Evolutionary conservation across 2,888 invertebrate species (phyloP).

Genomic region (Cantharis flavilabris): DNA sequence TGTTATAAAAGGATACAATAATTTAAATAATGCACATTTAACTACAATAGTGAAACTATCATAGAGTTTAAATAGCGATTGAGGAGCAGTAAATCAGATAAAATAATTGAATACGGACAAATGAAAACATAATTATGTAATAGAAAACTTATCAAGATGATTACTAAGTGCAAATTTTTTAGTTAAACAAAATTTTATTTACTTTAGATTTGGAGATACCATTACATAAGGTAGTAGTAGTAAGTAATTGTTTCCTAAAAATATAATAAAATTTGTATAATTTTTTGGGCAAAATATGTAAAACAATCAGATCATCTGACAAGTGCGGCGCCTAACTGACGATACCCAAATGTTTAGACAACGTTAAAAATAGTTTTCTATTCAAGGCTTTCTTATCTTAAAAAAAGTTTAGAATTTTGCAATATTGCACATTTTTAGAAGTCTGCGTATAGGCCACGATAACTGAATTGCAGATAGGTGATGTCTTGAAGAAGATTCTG

Average conservation of each 20-base stretch:
- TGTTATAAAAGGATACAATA: not conserved
- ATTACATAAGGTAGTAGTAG: not conserved
- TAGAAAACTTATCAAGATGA: not conserved
- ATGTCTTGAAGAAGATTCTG: not conserved
- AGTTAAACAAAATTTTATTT: not conserved
- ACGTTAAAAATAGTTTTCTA: not conserved
- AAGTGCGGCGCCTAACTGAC: not conserved
- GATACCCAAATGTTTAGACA: not conserved
- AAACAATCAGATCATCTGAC: not conserved
- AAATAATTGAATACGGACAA: not conserved
- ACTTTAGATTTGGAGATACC: not conserved
- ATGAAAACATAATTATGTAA: not conserved
- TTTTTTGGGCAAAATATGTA: not conserved
- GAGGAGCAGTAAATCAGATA: not conserved
- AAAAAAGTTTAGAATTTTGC: not conserved
- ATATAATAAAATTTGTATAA: not conserved
- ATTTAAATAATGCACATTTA: slow-evolving; percentile 2
- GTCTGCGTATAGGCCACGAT: not conserved
- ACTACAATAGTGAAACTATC: not conserved
- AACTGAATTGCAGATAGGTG: not conserved
- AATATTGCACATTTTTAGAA: not conserved
- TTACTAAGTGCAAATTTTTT: not conserved
- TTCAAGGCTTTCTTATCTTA: not conserved
- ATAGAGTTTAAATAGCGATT: not conserved
- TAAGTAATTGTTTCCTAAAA: not conserved